Evolutionary conservation across 2,888 invertebrate genomes (phyloP).

Genomic region (Lasioglossum vierecki): DNA sequence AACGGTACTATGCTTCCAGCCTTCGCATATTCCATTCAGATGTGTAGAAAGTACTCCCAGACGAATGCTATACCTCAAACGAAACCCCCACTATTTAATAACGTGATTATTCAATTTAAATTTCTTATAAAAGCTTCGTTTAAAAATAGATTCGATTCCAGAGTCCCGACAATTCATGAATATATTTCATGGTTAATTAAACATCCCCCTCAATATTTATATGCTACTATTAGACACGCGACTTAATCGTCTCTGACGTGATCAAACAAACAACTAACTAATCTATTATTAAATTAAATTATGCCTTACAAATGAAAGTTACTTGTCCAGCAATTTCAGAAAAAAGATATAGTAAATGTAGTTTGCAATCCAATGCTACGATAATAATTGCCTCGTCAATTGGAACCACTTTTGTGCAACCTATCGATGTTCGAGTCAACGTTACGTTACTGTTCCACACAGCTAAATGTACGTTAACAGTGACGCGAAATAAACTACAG

Average conservation of each 20-base stretch:
- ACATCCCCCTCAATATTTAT: background rate
- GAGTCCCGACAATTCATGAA: background rate
- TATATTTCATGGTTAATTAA: background rate
- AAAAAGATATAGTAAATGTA: background rate
- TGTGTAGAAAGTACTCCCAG: background rate
- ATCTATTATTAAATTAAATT: background rate
- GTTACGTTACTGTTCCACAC: background rate
- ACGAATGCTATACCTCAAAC: background rate
- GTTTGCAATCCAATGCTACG: too few relatives aligned
- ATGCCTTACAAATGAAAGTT: background rate
- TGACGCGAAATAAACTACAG: background rate
- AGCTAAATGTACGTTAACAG: background rate
- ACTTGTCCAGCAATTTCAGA: background rate
- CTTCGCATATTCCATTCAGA: background rate
- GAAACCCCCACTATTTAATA: background rate
- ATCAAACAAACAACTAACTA: background rate
- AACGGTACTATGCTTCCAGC: constrained; percentile 2
- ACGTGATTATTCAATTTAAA: background rate
- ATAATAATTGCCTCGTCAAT: background rate
- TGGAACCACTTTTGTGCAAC: background rate
- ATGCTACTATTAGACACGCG: background rate
- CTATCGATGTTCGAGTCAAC: background rate
- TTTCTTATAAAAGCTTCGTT: background rate
- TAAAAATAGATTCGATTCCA: constrained; percentile 3
- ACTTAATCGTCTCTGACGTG: background rate